A percentile compares a stretch with the other conserved stretches of the same genome.
Evolutionary conservation across 2,113 vertebrate genomes (phyloP).

Genomic region (Butorides virescens): DNA sequence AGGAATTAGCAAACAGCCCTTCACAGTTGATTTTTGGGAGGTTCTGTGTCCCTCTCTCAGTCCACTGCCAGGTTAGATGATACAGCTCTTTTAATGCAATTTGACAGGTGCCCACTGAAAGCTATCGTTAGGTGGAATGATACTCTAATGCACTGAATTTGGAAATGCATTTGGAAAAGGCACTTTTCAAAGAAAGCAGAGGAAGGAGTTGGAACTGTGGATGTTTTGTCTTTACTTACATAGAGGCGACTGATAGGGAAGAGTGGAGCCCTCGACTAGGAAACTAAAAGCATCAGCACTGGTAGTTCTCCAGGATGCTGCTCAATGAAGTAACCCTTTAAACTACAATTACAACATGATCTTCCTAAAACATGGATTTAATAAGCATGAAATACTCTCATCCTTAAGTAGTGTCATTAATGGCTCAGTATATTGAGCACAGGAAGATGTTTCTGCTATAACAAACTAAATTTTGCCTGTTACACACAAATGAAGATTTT

Average conservation of each 20-base stretch:
- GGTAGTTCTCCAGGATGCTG: neutral
- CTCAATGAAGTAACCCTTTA: neutral
- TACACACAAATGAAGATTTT: rapidly evolving
- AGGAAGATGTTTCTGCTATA: neutral
- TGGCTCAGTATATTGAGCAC: neutral
- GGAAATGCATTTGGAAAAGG: neutral
- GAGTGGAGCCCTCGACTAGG: neutral
- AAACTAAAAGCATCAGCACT: neutral
- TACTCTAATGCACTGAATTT: neutral
- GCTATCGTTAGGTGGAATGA: neutral
- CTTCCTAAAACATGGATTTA: neutral
- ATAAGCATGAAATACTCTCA: neutral
- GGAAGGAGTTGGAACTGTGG: neutral
- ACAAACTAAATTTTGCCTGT: neutral
- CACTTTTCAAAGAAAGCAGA: neutral
- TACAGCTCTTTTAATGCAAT: neutral
- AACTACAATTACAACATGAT: neutral
- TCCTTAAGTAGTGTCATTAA: neutral
- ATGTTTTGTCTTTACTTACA: neutral
- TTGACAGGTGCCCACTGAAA: neutral
- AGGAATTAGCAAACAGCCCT: neutral
- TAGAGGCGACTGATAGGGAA: neutral
- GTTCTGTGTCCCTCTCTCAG: neutral
- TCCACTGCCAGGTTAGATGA: neutral
- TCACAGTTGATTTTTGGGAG: neutral